phyloP scores from a whole-genome alignment of 2,797 vertebrate genomes.

The Cossypha heuglini region DNA sequence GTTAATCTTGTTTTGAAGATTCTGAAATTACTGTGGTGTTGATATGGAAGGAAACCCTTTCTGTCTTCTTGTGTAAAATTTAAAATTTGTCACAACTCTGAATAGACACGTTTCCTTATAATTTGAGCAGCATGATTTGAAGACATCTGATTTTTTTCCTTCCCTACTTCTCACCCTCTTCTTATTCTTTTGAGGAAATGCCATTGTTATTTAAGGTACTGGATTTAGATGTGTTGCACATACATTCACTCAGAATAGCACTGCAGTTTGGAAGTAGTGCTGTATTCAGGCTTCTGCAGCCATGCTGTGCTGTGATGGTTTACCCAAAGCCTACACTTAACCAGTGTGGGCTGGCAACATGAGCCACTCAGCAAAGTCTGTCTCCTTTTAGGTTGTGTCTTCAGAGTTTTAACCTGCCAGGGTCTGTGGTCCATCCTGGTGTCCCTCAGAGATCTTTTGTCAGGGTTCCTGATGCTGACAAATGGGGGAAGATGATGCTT shows the following conservation, averaged over 20 bases:
- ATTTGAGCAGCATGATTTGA: background rate
- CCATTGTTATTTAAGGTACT: background rate
- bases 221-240: background rate
- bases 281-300: background rate
- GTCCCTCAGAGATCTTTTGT: background rate
- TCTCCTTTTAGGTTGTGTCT: background rate
- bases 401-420: background rate
- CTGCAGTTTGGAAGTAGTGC: background rate
- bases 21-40: background rate
- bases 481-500: background rate
- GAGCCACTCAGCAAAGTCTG: background rate
- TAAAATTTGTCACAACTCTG: background rate
- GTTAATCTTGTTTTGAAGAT: background rate
- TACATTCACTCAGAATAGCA: background rate
- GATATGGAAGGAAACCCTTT: background rate
- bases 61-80: background rate
- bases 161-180: background rate
- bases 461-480: constrained; percentile 13
- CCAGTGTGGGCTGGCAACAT: constrained; percentile 17
- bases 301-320: background rate
- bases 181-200: constrained; percentile 41
- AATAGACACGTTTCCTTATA: background rate
- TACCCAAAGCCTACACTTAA: constrained; percentile 38
- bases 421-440: background rate
- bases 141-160: background rate